Evolutionary conservation across 2,797 vertebrate genomes (phyloP).

Genomic region (Falco naumanni): DNA sequence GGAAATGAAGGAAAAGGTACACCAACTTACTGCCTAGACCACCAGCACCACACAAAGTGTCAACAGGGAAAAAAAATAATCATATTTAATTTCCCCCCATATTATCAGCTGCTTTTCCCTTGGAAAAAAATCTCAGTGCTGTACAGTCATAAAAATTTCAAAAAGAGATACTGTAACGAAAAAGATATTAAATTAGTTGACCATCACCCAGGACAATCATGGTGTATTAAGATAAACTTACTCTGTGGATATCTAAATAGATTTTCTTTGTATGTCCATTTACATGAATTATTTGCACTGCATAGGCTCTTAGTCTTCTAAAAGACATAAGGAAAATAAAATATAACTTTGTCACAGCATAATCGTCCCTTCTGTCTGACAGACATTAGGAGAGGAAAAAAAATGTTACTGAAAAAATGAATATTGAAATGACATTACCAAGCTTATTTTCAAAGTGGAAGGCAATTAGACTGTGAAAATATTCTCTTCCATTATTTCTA

Average conservation of each 20-base stretch:
- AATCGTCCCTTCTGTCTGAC: conserved; percentile 29
- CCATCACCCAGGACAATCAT: background rate
- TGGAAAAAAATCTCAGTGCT: background rate
- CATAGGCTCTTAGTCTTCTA: background rate
- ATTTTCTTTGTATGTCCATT: conserved; percentile 19
- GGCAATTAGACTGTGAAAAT: conserved; percentile 12
- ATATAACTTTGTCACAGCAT: conserved; percentile 14
- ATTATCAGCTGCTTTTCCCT: background rate
- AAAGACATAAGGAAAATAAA: conserved; percentile 45
- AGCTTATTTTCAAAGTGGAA: conserved; percentile 11
- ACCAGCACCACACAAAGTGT: background rate
- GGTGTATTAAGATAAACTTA: conserved; percentile 24
- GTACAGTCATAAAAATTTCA: background rate
- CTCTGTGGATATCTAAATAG: background rate
- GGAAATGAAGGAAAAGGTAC: background rate
- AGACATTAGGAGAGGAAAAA: background rate
- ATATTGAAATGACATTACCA: background rate
- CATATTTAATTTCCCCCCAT: background rate
- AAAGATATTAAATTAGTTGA: conserved; percentile 1
- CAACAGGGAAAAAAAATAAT: background rate
- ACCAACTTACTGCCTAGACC: background rate
- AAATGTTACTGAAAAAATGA: conserved; percentile 19
- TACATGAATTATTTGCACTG: conserved; percentile 38
- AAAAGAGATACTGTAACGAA: background rate
- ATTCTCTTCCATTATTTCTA: conserved; percentile 17